phyloP scores from a whole-genome alignment of 2,113 vertebrate genomes.

The Cryptotis parvus region DNA sequence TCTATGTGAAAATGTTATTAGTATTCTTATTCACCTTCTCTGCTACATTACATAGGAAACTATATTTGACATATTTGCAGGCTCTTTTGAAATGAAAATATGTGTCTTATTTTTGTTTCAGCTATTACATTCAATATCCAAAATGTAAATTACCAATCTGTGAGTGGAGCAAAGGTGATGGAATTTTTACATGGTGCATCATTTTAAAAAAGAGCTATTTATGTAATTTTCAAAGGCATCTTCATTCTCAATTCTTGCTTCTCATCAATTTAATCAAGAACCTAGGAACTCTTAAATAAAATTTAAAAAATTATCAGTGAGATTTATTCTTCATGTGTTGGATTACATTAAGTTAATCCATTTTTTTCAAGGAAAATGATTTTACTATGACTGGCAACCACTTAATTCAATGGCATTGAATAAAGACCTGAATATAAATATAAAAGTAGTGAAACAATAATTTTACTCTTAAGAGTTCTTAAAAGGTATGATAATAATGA shows the following conservation, averaged over 20 bases:
- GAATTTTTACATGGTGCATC: conserved; percentile 8
- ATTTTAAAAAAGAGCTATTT: background rate
- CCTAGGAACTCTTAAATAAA: conserved; percentile 14
- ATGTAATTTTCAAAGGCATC: conserved; percentile 2
- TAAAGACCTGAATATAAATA: conserved; percentile 17
- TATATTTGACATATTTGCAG: background rate
- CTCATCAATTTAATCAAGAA: conserved; percentile 49
- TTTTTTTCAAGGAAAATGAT: conserved; percentile 20
- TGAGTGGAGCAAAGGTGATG: background rate
- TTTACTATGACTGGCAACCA: conserved; percentile 25
- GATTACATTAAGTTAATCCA: conserved; percentile 7
- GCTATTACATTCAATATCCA: conserved; percentile 57
- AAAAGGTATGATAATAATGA: background rate
- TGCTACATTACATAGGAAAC: conserved; percentile 13
- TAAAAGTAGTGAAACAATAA: background rate
- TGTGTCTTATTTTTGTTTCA: conserved; percentile 63
- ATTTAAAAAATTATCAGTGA: conserved; percentile 29
- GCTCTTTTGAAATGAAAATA: conserved; percentile 48
- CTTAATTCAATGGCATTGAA: conserved; percentile 9
- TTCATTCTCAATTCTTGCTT: conserved; percentile 36
- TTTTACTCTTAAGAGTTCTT: background rate
- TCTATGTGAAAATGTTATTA: background rate
- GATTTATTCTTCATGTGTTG: background rate
- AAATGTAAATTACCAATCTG: conserved; percentile 50
- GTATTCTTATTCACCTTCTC: background rate